These are phyloP conservation scores for Festucalex cinctus DNA, from an alignment of 2,113 vertebrate genomes.

Conservation along the genomic window DNA sequence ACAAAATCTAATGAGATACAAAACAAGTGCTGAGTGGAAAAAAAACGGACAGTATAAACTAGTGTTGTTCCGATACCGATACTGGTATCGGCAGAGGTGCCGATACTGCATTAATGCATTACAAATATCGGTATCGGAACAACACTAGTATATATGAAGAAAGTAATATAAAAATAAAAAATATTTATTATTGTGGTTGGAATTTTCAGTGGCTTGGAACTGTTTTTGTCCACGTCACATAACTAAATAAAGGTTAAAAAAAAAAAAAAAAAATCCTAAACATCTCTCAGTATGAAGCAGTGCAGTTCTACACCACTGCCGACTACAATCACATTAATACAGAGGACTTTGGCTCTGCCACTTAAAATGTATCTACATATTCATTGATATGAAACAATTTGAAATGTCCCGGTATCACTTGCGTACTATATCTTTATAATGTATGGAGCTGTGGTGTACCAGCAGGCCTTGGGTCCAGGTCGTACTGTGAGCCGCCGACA, in stretches of 20 bases:
- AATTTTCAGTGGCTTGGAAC: not conserved
- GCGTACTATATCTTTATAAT: constrained; percentile 1
- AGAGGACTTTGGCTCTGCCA: not conserved
- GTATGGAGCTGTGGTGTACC: constrained; percentile 45
- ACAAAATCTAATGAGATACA: not conserved
- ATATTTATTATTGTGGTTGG: not conserved
- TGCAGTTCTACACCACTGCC: not conserved
- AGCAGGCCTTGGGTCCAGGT: constrained; percentile 62
- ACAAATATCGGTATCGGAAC: too few relatives aligned
- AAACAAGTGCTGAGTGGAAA: not conserved
- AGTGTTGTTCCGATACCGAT: too few relatives aligned
- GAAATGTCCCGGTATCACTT: constrained; percentile 6
- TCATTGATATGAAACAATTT: constrained; percentile 8
- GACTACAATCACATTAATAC: not conserved
- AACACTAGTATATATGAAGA: too few relatives aligned
- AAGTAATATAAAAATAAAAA: not conserved
- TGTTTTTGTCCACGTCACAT: not conserved
- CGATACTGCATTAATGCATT: too few relatives aligned
- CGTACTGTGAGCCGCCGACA: constrained; percentile 55
- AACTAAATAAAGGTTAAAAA: not conserved
- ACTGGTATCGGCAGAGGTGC: too few relatives aligned
- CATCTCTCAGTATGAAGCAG: not conserved
- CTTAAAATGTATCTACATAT: constrained; percentile 18
- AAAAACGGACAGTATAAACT: not conserved
- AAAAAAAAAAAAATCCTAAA: not conserved